These are phyloP conservation scores for Caenorhabditis plicata DNA, from an alignment of 2,888 invertebrate species.

Conservation along the genomic window DNA sequence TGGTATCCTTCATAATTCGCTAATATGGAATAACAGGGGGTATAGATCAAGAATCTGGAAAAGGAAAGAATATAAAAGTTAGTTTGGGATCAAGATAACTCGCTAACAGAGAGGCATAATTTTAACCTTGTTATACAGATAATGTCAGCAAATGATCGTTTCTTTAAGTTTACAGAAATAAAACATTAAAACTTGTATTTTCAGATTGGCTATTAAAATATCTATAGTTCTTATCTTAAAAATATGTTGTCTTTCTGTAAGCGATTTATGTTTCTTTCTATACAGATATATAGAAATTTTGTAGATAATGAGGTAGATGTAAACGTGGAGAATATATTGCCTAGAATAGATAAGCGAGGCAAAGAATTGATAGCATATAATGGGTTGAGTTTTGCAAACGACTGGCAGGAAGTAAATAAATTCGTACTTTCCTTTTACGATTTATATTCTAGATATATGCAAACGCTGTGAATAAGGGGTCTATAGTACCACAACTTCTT, in stretches of 20 bases:
- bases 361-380: slow-evolving; percentile 15
- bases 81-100: no score
- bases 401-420: slow-evolving; percentile 16
- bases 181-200: no score
- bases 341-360: slow-evolving; percentile 29
- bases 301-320: slow-evolving; percentile 4
- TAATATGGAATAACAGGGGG: slow-evolving; percentile 26
- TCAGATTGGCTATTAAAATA: no score
- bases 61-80: slow-evolving; percentile 12
- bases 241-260: no score
- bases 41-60: slow-evolving; percentile 30
- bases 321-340: slow-evolving; percentile 10
- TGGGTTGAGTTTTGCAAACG: slow-evolving; percentile 7
- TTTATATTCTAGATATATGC: slow-evolving; percentile 18
- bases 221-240: no score
- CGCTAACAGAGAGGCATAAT: no score
- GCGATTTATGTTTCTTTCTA: no score
- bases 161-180: no score
- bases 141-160: no score
- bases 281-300: no score
- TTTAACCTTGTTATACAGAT: no score
- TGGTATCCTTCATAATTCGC: slow-evolving; percentile 26
- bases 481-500: slow-evolving; percentile 26
- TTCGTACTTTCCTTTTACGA: background rate
- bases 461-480: slow-evolving; percentile 18